Conservation (phyloP, 2,113 vertebrate species). For the Tyto alba region DNA sequence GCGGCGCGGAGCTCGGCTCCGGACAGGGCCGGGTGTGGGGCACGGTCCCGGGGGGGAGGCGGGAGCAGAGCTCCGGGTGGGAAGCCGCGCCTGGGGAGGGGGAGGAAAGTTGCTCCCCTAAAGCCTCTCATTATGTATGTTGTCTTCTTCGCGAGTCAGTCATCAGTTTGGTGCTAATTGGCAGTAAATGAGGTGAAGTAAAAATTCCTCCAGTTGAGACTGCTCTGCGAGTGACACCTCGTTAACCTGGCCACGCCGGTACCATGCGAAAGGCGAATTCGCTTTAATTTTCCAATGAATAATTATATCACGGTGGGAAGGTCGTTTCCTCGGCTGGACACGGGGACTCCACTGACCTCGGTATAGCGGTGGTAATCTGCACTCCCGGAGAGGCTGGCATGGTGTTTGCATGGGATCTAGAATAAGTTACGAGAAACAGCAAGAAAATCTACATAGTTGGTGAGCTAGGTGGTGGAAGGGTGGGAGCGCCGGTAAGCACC, state of each 20-base stretch:
- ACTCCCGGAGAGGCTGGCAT: background rate
- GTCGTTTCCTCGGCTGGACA: background rate
- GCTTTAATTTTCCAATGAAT: background rate
- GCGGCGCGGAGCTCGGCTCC: too few species aligned
- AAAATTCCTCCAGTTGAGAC: background rate
- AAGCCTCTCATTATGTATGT: background rate
- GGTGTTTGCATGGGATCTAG: background rate
- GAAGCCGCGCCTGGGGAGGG: background rate
- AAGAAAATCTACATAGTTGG: background rate
- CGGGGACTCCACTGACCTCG: background rate
- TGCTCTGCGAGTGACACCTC: background rate
- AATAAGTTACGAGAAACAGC: background rate
- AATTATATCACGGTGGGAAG: background rate
- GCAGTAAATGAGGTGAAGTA: background rate
- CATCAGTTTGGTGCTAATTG: background rate
- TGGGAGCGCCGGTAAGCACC: background rate
- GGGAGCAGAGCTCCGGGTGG: accelerated
- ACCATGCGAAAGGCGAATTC: background rate
- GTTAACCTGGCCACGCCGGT: background rate
- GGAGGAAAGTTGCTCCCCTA: background rate
- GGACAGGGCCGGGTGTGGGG: too few species aligned
- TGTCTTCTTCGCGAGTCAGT: background rate
- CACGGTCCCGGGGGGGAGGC: accelerated
- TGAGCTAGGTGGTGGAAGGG: background rate
- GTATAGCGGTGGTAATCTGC: accelerated